Evolutionary conservation across 2,888 invertebrate species (phyloP).

Genomic region (Xestia sexstrigata): DNA sequence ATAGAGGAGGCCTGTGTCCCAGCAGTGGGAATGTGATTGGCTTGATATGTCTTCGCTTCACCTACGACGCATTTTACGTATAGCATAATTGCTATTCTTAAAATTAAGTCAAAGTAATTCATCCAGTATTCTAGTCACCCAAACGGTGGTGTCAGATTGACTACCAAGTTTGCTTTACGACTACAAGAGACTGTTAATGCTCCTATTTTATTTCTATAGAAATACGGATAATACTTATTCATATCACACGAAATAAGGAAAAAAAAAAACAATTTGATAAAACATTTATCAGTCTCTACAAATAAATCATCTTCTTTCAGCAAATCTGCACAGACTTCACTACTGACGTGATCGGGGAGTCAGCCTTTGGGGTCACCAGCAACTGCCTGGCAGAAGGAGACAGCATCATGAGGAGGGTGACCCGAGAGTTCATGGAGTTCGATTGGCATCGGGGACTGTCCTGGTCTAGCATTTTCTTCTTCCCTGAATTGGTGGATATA

Average conservation of each 20-base stretch:
- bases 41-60: background rate
- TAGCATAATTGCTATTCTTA: background rate
- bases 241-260: background rate
- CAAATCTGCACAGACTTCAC: slow-evolving; percentile 71
- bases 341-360: slow-evolving; percentile 76
- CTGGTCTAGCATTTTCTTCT: slow-evolving; percentile 78
- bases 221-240: background rate
- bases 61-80: background rate
- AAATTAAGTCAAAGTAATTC: background rate
- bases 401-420: slow-evolving; percentile 72
- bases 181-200: background rate
- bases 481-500: slow-evolving; percentile 73
- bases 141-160: background rate
- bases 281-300: background rate
- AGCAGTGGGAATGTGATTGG: background rate
- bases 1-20: background rate
- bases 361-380: slow-evolving; percentile 74
- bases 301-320: slow-evolving; percentile 49
- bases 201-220: background rate
- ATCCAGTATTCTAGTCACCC: background rate
- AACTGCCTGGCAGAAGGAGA: slow-evolving; percentile 72
- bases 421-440: slow-evolving; percentile 72
- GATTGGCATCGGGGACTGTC: slow-evolving; percentile 68
- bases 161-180: background rate
- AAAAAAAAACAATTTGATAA: background rate